Evolutionary conservation across 2,797 vertebrate genomes (phyloP), one percentile per base, ranked within the genome.

Genomic region (Pachyuromys duprasi): DNA sequence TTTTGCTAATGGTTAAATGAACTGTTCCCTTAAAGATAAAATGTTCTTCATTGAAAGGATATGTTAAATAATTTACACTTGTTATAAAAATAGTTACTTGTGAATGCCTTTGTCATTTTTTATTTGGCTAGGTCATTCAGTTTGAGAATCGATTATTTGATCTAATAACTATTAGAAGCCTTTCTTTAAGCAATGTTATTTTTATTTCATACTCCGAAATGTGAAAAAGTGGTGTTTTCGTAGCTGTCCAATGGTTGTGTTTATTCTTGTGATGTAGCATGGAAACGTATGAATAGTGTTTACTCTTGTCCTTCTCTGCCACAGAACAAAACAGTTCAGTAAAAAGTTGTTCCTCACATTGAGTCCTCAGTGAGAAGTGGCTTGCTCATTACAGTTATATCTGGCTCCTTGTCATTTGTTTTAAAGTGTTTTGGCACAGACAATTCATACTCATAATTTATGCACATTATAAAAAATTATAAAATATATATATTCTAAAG

Each of bases 1-100:
- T 95, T 86, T 95, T 91, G 39, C 78, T 95, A 83, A 96, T 82
- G 84, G 87, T 90, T 94, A 45, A 95, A 26, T 92, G 90, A 95
- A 93, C 69, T 90, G 36, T 92, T 95, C 75, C 95, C 84, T 95
- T 93, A 76, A 91, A 75, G 69, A 78, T 91, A 63, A 94, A 81
- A 90, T 74, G 75, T 65, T 94, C 1, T 90, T 87, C 14, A 57
- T 92, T 93, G 78, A 94, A 95, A 90, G 36, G 84, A 87, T 63
- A 75, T 95, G 53, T 91, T 86, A 95, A 91, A 82, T 86, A 62
- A 57, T 70, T 91, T 93, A 79, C 57, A 31, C 8, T 89, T 96
- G 60, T 95, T 89, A 86, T 86, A 81, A 80, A 89, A 15, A 49
- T 75, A 79, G 67, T 87, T 78, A 87, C 0, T 36, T 86, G 11